A percentile compares a stretch with the other conserved stretches of the same genome.
phyloP scores from a whole-genome alignment of 2,113 vertebrate species.

The Phyllostomus hastatus region DNA sequence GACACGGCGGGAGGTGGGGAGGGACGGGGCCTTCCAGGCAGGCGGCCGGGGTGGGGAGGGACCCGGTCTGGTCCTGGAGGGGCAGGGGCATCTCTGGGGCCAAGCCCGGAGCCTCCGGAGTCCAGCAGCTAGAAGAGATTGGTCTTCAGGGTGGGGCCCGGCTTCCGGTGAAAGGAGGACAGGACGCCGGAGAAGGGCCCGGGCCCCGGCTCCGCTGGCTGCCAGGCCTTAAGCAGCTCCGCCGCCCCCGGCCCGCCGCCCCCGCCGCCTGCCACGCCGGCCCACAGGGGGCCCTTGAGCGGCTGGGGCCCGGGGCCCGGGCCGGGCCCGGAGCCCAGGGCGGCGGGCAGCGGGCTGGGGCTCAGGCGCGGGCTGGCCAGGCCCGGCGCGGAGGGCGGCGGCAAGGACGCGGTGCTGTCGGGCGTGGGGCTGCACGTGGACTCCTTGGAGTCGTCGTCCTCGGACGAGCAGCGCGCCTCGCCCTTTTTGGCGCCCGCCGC shows the following conservation, averaged over 20 bases:
- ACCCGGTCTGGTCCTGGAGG: too few relatives aligned
- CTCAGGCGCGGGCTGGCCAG: constrained; percentile 91
- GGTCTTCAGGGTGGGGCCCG: constrained; percentile 86
- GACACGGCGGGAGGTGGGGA: background rate
- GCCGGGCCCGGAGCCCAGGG: constrained; percentile 78
- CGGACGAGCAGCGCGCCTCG: constrained; percentile 89
- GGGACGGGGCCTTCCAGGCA: background rate
- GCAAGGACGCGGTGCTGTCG: constrained; percentile 96
- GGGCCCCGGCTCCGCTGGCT: constrained; percentile 91
- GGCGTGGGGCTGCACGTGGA: constrained; percentile 96
- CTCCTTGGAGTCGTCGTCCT: constrained; percentile 96
- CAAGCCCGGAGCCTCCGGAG: constrained; percentile 16
- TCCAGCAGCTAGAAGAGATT: constrained; percentile 91
- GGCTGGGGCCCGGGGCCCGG: constrained; percentile 86
- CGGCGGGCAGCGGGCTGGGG: constrained; percentile 85
- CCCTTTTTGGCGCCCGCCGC: constrained; percentile 84
- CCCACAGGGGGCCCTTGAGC: constrained; percentile 90
- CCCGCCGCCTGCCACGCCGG: constrained; percentile 85
- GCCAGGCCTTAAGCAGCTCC: constrained; percentile 95
- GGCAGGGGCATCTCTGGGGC: background rate
- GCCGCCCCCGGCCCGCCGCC: constrained; percentile 84
- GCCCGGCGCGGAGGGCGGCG: constrained; percentile 86
- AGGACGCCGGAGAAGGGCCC: constrained; percentile 96
- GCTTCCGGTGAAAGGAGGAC: constrained; percentile 96
- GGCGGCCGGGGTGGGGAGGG: background rate